Conservation (phyloP, 2,797 vertebrate genomes). For the Manis javanica region DNA sequence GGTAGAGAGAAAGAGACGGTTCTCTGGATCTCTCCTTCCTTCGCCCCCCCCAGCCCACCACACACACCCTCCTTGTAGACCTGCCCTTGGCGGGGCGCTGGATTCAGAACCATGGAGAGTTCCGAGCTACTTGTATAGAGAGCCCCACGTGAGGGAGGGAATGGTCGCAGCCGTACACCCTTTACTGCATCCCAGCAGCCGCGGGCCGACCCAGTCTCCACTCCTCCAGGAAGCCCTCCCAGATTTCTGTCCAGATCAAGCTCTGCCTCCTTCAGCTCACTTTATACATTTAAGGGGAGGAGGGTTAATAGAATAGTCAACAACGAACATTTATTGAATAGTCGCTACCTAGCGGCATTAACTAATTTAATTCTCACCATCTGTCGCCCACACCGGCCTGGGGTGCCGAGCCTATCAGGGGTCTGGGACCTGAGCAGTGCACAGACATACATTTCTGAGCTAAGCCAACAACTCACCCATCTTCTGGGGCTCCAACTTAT, state of each 20-base stretch:
- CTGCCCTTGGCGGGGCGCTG: not conserved
- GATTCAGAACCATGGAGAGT: constrained; percentile 77
- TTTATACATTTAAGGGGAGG: not conserved
- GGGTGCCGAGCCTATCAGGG: not conserved
- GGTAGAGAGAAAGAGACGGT: not conserved
- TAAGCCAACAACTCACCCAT: not conserved
- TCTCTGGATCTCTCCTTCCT: not conserved
- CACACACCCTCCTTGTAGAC: not conserved
- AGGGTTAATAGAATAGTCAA: not conserved
- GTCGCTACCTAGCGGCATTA: not conserved
- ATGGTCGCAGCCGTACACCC: not conserved
- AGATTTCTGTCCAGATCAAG: not conserved
- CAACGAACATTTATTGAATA: not conserved
- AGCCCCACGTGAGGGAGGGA: accelerated
- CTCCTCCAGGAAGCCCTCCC: not conserved
- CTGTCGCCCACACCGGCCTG: not conserved
- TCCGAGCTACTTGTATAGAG: not conserved
- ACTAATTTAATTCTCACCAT: constrained; percentile 15
- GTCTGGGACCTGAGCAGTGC: not conserved
- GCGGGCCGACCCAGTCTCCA: not conserved
- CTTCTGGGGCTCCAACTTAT: not conserved
- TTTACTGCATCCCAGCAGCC: not conserved
- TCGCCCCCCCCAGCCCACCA: no score
- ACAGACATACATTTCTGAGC: not conserved
- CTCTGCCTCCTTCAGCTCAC: not conserved